Conservation (phyloP, 1,140 invertebrate genomes). For the Sitobion miscanthi region DNA sequence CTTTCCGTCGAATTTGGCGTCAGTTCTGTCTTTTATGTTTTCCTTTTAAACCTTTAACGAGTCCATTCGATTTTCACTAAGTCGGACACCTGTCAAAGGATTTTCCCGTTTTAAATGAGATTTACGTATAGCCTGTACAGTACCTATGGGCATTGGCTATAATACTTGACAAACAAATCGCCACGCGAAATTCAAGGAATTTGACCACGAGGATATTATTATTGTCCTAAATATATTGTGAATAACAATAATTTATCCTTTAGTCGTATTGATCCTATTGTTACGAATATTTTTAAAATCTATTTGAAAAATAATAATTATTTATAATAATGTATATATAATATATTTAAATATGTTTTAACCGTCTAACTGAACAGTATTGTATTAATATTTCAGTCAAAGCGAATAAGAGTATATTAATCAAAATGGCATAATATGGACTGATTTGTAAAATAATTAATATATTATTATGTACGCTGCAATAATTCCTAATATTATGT, state of each 20-base stretch:
- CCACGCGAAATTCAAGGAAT: not conserved
- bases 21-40: not conserved
- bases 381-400: not conserved
- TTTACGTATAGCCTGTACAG: not conserved
- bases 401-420: not conserved
- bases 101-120: not conserved
- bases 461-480: not conserved
- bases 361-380: not conserved
- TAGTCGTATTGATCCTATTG: not conserved
- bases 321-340: not conserved
- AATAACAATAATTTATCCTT: not conserved
- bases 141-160: not conserved
- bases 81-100: not conserved
- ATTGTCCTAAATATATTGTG: not conserved
- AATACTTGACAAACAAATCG: not conserved
- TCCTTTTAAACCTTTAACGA: not conserved
- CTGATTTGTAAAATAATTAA: not conserved
- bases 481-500: not conserved
- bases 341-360: not conserved
- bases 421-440: not conserved
- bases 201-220: not conserved
- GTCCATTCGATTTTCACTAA: conserved; percentile 1
- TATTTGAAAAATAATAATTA: not conserved
- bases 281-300: not conserved
- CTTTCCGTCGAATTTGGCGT: not conserved